Conservation (phyloP, 2,797 vertebrate genomes). For the Prunella strophiata region DNA sequence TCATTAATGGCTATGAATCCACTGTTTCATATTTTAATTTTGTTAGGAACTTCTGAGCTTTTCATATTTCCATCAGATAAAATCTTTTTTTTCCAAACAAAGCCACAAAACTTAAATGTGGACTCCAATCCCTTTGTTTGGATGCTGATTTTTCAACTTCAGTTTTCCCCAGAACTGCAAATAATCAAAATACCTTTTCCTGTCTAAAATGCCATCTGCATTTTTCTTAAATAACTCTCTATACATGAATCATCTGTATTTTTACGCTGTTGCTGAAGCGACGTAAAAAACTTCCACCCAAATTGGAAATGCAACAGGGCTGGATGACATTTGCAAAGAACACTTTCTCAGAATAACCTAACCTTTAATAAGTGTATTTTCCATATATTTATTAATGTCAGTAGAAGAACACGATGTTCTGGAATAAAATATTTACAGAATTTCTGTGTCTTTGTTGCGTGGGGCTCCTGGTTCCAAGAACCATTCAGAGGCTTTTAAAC, state of each 20-base stretch:
- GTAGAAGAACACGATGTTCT: background rate
- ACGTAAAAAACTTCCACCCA: background rate
- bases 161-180: background rate
- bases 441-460: background rate
- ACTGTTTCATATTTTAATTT: background rate
- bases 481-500: background rate
- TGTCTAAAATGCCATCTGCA: background rate
- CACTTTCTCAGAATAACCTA: background rate
- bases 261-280: background rate
- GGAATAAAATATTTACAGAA: background rate
- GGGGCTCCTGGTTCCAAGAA: background rate
- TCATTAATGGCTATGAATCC: background rate
- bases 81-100: background rate
- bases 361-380: slow-evolving; percentile 28
- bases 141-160: background rate
- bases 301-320: background rate
- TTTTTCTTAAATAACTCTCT: background rate
- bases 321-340: slow-evolving; percentile 32
- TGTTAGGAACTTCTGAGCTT: background rate
- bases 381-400: slow-evolving; percentile 8
- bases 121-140: background rate
- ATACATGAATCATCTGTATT: background rate
- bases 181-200: background rate
- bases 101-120: background rate
- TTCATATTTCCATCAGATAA: background rate